Conservation (phyloP, 2,113 vertebrate genomes). For the Prunella himalayana region DNA sequence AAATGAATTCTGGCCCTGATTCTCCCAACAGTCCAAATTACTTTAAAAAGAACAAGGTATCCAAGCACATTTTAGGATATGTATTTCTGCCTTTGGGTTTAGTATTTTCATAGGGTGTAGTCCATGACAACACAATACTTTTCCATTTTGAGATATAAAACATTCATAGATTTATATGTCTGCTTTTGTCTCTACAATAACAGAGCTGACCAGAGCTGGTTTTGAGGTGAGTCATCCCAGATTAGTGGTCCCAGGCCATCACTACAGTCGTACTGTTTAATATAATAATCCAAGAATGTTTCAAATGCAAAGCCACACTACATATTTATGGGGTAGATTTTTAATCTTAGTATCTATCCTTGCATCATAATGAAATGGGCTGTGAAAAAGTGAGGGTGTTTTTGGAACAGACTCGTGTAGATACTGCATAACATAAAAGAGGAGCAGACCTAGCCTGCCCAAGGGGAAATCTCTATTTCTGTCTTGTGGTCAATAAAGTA, state of each 20-base stretch:
- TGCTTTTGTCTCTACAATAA: not conserved
- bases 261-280: not conserved
- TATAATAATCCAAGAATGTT: not conserved
- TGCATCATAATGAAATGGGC: not conserved
- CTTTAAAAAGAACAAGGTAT: not conserved
- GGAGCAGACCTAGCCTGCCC: not conserved
- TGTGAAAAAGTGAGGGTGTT: not conserved
- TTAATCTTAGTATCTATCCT: not conserved
- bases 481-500: not conserved
- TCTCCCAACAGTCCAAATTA: not conserved
- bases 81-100: not conserved
- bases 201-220: not conserved
- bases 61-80: not conserved
- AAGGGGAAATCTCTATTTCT: not conserved
- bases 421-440: not conserved
- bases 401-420: not conserved
- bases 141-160: not conserved
- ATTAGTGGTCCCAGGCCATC: not conserved
- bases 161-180: not conserved
- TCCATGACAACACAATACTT: not conserved
- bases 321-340: not conserved
- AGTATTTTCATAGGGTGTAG: not conserved
- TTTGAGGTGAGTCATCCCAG: not conserved
- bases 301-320: not conserved
- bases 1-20: not conserved